phyloP scores from a whole-genome alignment of 2,797 vertebrate genomes.

The Trachops cirrhosus region DNA sequence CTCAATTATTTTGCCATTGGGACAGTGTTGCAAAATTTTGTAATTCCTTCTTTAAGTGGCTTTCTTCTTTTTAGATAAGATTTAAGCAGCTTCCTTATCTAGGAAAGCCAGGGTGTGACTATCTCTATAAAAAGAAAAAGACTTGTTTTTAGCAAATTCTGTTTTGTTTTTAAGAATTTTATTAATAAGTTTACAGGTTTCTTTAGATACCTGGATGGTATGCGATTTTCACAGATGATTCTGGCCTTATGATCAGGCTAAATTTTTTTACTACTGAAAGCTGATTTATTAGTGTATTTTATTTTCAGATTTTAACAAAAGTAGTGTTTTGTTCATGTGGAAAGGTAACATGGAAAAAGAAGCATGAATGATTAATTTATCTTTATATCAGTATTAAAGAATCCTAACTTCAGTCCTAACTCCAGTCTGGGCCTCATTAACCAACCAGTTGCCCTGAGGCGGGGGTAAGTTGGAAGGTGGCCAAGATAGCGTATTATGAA shows the following conservation, averaged over 20 bases:
- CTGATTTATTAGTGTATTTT: background rate
- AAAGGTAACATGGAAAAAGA: background rate
- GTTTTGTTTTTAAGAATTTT: background rate
- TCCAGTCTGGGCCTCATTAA: background rate
- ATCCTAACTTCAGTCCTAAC: background rate
- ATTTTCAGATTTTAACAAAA: background rate
- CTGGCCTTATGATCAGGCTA: background rate
- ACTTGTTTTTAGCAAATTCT: background rate
- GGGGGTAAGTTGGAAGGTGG: background rate
- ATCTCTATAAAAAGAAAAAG: background rate
- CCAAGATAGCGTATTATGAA: background rate
- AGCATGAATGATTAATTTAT: background rate
- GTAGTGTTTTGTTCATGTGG: background rate
- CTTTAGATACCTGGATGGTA: background rate
- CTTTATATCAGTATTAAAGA: background rate
- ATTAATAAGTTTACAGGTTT: background rate
- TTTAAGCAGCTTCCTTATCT: background rate
- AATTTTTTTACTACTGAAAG: background rate
- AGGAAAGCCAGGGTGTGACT: background rate
- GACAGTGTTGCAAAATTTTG: background rate
- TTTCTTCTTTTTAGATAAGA: background rate
- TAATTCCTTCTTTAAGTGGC: background rate
- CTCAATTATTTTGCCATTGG: background rate
- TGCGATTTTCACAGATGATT: background rate
- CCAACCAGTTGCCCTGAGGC: background rate